Evolutionary conservation across 2,888 invertebrate species (phyloP).

Genomic region (Eristalinus sepulchralis): DNA sequence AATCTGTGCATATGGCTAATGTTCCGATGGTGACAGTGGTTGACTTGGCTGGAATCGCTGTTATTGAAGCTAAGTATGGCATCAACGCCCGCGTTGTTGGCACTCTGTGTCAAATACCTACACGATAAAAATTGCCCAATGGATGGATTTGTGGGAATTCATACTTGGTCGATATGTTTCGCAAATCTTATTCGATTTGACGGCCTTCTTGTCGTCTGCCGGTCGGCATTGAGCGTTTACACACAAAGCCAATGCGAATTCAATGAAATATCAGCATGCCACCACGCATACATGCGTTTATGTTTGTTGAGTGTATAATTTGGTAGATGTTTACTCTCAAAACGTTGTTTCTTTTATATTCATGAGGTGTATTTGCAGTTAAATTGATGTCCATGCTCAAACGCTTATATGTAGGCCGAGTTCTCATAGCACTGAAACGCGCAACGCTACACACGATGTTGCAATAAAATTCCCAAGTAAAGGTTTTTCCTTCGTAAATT

Average conservation of each 20-base stretch:
- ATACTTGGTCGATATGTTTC: conserved; percentile 19
- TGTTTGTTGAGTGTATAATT: neutral
- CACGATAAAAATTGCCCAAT: conserved; percentile 5
- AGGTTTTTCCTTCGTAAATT: neutral
- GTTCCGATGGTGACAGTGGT: neutral
- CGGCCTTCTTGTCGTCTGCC: conserved; percentile 1
- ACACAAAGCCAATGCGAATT: neutral
- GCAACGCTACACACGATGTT: conserved; percentile 1
- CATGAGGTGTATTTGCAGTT: conserved; percentile 4
- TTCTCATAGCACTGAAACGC: neutral
- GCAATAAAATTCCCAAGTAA: neutral
- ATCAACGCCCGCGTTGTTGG: conserved; percentile 15
- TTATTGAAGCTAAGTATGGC: conserved; percentile 15
- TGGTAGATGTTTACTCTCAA: neutral
- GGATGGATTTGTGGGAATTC: conserved; percentile 12
- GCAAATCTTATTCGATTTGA: conserved; percentile 30
- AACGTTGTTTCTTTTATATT: conserved; percentile 8
- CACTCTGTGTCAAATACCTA: neutral
- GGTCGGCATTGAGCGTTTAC: neutral
- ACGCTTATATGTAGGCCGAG: neutral
- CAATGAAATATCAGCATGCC: neutral
- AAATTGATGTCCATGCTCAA: neutral
- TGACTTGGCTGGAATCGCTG: conserved; percentile 18
- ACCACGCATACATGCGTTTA: neutral
- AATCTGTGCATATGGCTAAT: conserved; percentile 3